A percentile compares a stretch with the other conserved stretches of the same genome.
These are phyloP conservation scores for Cosmopolites sordidus DNA, from an alignment of 2,888 invertebrate species.

Conservation along the genomic window DNA sequence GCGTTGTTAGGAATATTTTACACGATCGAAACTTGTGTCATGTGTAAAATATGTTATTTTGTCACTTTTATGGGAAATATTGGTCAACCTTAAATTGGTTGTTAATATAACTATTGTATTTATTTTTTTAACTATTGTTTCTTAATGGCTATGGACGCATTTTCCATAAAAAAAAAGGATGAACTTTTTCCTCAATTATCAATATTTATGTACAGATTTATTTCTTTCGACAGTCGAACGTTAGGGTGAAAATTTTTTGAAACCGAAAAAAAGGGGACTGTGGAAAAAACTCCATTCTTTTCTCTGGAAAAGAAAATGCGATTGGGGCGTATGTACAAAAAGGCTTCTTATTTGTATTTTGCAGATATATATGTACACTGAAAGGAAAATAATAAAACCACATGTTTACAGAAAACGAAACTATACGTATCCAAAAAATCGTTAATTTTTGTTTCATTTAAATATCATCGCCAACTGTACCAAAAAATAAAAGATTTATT, in stretches of 20 bases:
- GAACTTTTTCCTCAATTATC: slow-evolving; percentile 14
- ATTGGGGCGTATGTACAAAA: slow-evolving; percentile 26
- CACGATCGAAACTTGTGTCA: slow-evolving; percentile 26
- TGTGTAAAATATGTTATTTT: slow-evolving; percentile 34
- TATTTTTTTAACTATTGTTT: slow-evolving; percentile 43
- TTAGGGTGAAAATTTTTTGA: background rate
- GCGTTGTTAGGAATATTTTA: slow-evolving; percentile 30
- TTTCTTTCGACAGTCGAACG: background rate
- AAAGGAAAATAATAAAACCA: slow-evolving; percentile 27
- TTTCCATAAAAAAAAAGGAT: slow-evolving; percentile 28
- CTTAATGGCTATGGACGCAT: slow-evolving; percentile 39
- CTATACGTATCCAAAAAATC: slow-evolving; percentile 14
- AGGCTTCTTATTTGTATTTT: slow-evolving; percentile 23
- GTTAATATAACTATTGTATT: slow-evolving; percentile 42
- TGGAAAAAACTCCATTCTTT: slow-evolving; percentile 3
- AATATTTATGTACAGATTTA: slow-evolving; percentile 15
- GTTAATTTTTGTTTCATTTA: slow-evolving; percentile 9
- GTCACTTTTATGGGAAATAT: slow-evolving; percentile 48
- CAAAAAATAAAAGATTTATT: slow-evolving; percentile 9
- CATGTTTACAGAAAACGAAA: slow-evolving; percentile 24
- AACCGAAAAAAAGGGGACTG: background rate
- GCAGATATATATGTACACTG: slow-evolving; percentile 21
- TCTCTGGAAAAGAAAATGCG: background rate
- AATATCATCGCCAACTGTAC: slow-evolving; percentile 14
- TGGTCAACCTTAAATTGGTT: slow-evolving; percentile 33